phyloP scores from a whole-genome alignment of 2,888 invertebrate species.

The Brenthis ino region DNA sequence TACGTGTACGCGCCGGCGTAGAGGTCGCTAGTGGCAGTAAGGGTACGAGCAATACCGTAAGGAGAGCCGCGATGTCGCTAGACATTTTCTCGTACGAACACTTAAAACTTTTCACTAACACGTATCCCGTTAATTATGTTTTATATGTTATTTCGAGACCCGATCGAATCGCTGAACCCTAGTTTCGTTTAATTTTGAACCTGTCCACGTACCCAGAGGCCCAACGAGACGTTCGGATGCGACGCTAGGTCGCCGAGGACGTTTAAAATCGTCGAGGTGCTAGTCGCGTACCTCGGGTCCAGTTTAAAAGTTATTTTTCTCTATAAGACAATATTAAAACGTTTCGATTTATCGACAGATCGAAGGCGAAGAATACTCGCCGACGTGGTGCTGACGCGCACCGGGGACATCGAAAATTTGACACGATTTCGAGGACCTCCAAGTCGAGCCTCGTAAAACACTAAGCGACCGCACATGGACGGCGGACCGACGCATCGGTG shows the following conservation, averaged over 20 bases:
- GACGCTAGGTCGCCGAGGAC: background rate
- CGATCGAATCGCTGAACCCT: too few relatives aligned
- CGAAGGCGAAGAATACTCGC: constrained; percentile 12
- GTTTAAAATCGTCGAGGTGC: constrained; percentile 19
- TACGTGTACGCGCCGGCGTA: background rate
- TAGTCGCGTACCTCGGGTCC: constrained; percentile 18
- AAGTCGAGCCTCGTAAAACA: too few relatives aligned
- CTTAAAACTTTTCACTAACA: constrained; percentile 40
- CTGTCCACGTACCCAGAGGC: too few relatives aligned
- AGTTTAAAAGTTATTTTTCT: constrained; percentile 31
- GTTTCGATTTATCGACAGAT: constrained; percentile 2
- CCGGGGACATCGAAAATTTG: too few relatives aligned
- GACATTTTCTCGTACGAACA: constrained; percentile 38
- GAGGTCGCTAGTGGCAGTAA: constrained; percentile 27
- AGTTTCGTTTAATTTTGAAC: too few relatives aligned
- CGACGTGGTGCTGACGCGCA: background rate
- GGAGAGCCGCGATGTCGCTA: constrained; percentile 36
- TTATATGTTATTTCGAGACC: background rate
- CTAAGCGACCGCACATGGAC: too few relatives aligned
- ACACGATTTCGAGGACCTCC: too few relatives aligned
- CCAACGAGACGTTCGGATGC: background rate
- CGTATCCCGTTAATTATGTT: constrained; percentile 19
- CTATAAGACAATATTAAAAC: constrained; percentile 5
- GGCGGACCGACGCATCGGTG: too few relatives aligned
- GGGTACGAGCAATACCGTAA: constrained; percentile 30